Base-by-base conservation (phyloP, 64 coral and sea anemone genomes). In the Catalaphyllia jardinei region DNA sequence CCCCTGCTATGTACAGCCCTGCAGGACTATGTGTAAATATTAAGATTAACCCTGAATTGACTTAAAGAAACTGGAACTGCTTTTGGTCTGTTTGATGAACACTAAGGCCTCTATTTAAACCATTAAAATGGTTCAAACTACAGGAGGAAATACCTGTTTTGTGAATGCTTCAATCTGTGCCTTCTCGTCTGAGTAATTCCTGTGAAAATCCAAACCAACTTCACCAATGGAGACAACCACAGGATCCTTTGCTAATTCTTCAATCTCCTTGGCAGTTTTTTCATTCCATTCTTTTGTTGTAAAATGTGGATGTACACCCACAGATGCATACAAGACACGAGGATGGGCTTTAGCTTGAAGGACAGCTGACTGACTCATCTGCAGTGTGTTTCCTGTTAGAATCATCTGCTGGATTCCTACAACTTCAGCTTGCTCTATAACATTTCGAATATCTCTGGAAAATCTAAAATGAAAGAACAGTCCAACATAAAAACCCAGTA, bases 171-270 rank as follows among this genome's bases (percentile, higher is more conserved):
- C 50, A 87, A 95, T 90, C 65, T 99, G 97, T 59, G 80, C 76
- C 51, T 95, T 92, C 29, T 95, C 87, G 42, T 94, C 80, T 1
- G 97, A 99, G 52, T 99, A 99, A 78, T 99, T 95, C 35, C 97
- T 89, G n/a, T 99, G 88, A 60, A 95, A 95, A 77, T 99, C 97
- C 77, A 99, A 73, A 24, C 97, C 97, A 72, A 99, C 97, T 95
- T 99, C 97, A 29, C 97, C 97, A 93, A 99, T 90, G 20, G 97
- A 93, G 17, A 99, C 94, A 76, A 99, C 97, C 77, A 93, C 97
- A 52, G 94, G 92, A 63, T 95, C 88, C 22, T 94, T 73, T 8
- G 92, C 88, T 31, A 99, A 86, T 61, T 88, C 88, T 27, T 91
- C 76, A 39, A 99, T 89, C 29, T 88, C 86, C 24, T 87, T 67